These are phyloP conservation scores for Mormyrus proboscirostris DNA, from an alignment of 2,797 vertebrate species.

Conservation along the genomic window DNA sequence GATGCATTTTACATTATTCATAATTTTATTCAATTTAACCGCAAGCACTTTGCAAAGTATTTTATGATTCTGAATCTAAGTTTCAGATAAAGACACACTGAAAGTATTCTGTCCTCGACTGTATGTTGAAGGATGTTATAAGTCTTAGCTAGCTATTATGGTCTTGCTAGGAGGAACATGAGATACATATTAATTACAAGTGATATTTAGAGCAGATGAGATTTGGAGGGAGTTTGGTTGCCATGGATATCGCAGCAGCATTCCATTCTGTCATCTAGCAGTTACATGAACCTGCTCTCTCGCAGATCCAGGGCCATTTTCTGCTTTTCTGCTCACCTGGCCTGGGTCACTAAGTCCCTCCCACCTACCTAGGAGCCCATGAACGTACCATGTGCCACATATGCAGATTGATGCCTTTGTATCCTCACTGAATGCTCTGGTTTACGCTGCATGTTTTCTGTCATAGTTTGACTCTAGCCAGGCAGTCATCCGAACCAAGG, in stretches of 20 bases:
- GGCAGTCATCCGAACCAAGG: conserved; percentile 60
- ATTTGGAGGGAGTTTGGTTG: background rate
- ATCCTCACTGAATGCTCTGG: conserved; percentile 20
- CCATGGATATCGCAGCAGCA: background rate
- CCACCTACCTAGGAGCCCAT: background rate
- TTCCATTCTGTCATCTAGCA: background rate
- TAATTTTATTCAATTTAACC: conserved; percentile 3
- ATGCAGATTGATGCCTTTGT: background rate
- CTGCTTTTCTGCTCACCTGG: conserved; percentile 24
- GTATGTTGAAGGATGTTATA: background rate
- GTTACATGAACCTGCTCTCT: background rate
- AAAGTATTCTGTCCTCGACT: background rate
- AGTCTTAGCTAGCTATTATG: background rate
- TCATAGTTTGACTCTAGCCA: conserved; percentile 70
- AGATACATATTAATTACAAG: conserved; percentile 7
- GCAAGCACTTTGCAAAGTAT: background rate
- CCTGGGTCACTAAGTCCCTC: conserved; percentile 33
- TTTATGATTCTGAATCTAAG: background rate
- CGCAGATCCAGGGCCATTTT: conserved; percentile 43
- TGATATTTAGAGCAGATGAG: conserved; percentile 12
- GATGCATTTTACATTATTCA: background rate
- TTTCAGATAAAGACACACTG: background rate
- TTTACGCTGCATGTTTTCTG: conserved; percentile 56
- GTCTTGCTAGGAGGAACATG: background rate
- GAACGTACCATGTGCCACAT: background rate